A percentile compares a stretch with the other conserved stretches of the same genome.
phyloP scores from a whole-genome alignment of 2,888 invertebrate species.

The Ichneumoninae sp. region DNA sequence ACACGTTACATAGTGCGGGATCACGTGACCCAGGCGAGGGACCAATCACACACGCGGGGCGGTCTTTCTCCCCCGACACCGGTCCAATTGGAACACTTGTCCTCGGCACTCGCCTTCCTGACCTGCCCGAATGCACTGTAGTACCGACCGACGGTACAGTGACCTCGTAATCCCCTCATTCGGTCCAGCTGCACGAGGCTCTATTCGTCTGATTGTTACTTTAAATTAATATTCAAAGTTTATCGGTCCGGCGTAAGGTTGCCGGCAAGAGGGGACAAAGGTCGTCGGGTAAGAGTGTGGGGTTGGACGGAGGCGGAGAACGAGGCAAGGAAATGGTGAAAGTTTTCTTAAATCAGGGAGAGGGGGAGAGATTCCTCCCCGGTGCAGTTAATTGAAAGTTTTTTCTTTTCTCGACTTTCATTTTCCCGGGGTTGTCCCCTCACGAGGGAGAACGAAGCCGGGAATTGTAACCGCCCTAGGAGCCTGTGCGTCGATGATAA shows the following conservation, averaged over 20 bases:
- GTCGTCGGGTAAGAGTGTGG: neutral
- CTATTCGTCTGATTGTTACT: slow-evolving; percentile 12
- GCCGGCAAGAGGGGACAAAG: neutral
- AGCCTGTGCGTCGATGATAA: slow-evolving; percentile 52
- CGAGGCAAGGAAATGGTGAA: slow-evolving; percentile 35
- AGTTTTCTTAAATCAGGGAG: slow-evolving; percentile 47
- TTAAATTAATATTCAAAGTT: slow-evolving; percentile 44
- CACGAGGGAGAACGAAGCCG: slow-evolving; percentile 17
- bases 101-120: neutral
- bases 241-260: slow-evolving; percentile 2
- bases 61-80: neutral
- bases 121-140: neutral
- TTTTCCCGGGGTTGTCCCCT: slow-evolving; percentile 34
- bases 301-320: slow-evolving; percentile 6
- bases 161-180: neutral
- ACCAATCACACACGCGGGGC: neutral
- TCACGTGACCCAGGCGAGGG: neutral
- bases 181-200: slow-evolving; percentile 2
- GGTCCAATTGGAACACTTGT: neutral
- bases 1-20: neutral
- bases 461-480: slow-evolving; percentile 37
- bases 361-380: slow-evolving; percentile 3
- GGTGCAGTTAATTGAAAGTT: slow-evolving; percentile 58
- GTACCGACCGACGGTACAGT: neutral
- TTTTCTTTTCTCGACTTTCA: slow-evolving; percentile 49